Base-by-base conservation (phyloP, 1,140 invertebrate species). In the Holotrichia oblita region DNA sequence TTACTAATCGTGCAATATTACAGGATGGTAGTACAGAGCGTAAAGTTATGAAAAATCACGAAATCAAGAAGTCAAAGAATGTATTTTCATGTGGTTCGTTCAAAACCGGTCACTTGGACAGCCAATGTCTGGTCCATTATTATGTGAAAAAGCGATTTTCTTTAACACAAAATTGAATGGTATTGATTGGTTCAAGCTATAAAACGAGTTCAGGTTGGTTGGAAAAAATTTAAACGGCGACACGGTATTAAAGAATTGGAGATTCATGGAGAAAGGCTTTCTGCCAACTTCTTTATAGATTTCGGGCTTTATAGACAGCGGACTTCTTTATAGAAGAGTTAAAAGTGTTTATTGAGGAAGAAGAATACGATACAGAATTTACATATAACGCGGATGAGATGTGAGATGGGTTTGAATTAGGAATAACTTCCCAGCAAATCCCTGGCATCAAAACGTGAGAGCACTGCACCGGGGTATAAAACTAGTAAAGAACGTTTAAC, bases 51-150 rank as follows among this genome's bases (percentile, higher is more conserved):
- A 48, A 17, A 48, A 48, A 48, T 48, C n/a, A 48, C 44, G 44
- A 48, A 48, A 48, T 8, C 2, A 48, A 48, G 44, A 48, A 48
- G 44, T 48, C 44, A 6, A 48, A 48, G n/a, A 48, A 48, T 17
- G 44, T 48, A 48, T 3, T 48, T 48, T 48, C 44, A 48, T 48
- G 44, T 48, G n/a, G n/a, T 48, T 48, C n/a, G 44, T 48, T 48
- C 44, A 48, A 48, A 48, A 2, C 2, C 44, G n/a, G 7, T 48
- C 44, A 48, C n/a, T 17, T 48, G 44, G n/a, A 6, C 44, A 48
- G 7, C 44, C 44, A 48, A 48, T 3, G 7, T 17, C 7, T 48
- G 10, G 44, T 48, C 7, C 10, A 48, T 6, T 48, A 17, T 48
- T 6, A 48, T 17, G 44, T 48, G 44, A 48, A 48, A 48, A 48